Evolutionary conservation across 2,888 invertebrate species (phyloP), one percentile per base, ranked within the genome.

Genomic region (Petrophora chlorosata): DNA sequence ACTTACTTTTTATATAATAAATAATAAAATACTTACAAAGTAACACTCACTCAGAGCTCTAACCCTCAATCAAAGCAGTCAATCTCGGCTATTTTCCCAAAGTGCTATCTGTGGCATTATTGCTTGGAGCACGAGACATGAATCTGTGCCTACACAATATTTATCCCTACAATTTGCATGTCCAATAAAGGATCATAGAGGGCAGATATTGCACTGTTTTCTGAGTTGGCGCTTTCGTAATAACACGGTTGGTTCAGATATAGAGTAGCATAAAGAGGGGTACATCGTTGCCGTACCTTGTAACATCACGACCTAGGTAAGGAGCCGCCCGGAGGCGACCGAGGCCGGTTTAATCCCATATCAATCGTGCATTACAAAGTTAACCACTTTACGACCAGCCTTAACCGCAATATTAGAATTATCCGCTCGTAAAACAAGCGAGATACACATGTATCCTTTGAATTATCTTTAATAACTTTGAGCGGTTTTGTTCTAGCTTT

Each of bases 151-250:
- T 34, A 28, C 33, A 29, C 28, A 23, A 44, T 44, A 39, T 39
- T 12, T 34, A 39, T 22, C 49, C 39, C 43, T 35, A 44, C 49
- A 50, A 50, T 50, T 44, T 50, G 49, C 43, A 50, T 44, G 33
- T 44, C 49, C 43, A 50, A 50, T 50, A 50, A 43, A 19, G 49
- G 49, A 49, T 44, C 29, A 39, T 43, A 34, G 34, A 14, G 33
- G 33, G 43, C 39, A 50, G 49, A 44, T 40, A 50, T 43, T 43
- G 28, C 39, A n/a, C 39, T 23, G 39, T 39, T 9, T 43, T 29
- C 25, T 15, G 34, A 44, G 44, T 44, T 50, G 25, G 28, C 40
- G 39, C 34, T 39, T 43, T 17, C 34, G 43, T 50, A 50, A 50
- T 50, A 50, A 44, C 43, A 43, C 19, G 43, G 29, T 35, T 32